Percentiles rank a stretch among this genome's conserved stretches.
These are phyloP conservation scores for Pocillopora verrucosa DNA, from an alignment of 64 coral and sea anemone genomes.

Conservation along the genomic window DNA sequence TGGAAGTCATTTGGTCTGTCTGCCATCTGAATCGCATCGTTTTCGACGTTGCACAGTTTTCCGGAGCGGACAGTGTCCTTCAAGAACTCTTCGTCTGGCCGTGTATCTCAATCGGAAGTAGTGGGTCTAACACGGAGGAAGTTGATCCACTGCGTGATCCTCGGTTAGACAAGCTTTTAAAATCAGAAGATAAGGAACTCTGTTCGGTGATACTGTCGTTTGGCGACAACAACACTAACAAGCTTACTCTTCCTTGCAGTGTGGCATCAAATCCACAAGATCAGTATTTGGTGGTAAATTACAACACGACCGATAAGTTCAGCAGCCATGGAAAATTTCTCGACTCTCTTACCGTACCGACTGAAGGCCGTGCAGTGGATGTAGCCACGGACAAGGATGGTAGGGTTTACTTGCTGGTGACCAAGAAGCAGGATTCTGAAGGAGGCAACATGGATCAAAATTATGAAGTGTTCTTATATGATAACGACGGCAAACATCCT, in stretches of 20 bases:
- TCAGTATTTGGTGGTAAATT: neutral
- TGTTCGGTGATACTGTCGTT: neutral
- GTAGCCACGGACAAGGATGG: neutral
- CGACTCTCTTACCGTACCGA: neutral
- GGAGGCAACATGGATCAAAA: neutral
- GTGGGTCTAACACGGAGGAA: neutral
- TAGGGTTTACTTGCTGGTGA: neutral
- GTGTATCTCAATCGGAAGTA: neutral
- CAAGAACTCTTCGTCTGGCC: neutral
- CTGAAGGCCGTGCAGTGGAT: neutral
- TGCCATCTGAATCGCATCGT: neutral
- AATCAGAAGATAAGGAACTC: neutral
- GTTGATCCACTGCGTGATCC: slow-evolving; percentile 6
- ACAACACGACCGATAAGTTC: neutral
- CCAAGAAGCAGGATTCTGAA: neutral
- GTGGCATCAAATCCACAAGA: neutral
- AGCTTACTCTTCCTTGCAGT: neutral
- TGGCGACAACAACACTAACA: neutral
- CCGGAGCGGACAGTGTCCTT: neutral
- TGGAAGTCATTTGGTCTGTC: neutral
- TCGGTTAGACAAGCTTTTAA: neutral
- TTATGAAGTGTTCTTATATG: neutral
- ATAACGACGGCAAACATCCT: neutral
- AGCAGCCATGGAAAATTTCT: neutral
- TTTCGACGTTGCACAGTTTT: neutral